Base-by-base conservation (phyloP, 2,888 invertebrate species). In the Cremastinae sp. region DNA sequence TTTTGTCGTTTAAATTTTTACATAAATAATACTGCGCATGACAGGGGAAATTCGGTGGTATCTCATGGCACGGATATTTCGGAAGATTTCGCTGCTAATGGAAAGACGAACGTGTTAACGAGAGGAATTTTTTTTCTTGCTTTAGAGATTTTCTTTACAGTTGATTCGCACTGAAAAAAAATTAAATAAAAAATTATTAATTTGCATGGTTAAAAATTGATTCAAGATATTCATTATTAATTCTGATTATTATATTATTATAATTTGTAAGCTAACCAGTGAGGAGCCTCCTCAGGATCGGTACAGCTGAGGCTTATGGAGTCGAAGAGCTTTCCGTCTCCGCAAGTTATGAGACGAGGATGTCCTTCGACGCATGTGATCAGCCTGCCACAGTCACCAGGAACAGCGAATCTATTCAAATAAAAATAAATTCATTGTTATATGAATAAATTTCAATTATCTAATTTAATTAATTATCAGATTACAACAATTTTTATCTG, bases 311-410 rank as follows among this genome's bases (percentile, higher is more conserved):
- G 91, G 83, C 93, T 93, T 79, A 94, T 92, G 85, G 96, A 95
- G 84, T 97, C 96, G 85, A 97, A 95, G 59, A 96, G 94, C 90
- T 96, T 95, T 85, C 94, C 96, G 82, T 97, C 96, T 3, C 95
- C 97, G 86, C 97, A 97, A 72, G 95, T 93, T 85, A 97, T 95
- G 79, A 97, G 92, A 75, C 97, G 93, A 2, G 97, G 97, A 89
- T 95, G 93, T 22, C 96, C 96, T 84, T 97, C 95, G 47, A 97
- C 97, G 89, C 97, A 97, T 75, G 97, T 97, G 90, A 97, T 96
- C 79, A 97, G 92, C 74, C 95, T 93, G 87, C 95, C 95, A 88
- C 96, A 96, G 90, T 97, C 96, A 12, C 96, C 96, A 51, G 96
- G 95, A 9, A 97, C 95, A 1, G 97, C 93, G 91, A 96, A 97